Percentiles rank a stretch among this genome's conserved stretches.
These are phyloP conservation scores for Ailurus styani DNA, from an alignment of 2,113 vertebrate genomes.

Conservation along the genomic window DNA sequence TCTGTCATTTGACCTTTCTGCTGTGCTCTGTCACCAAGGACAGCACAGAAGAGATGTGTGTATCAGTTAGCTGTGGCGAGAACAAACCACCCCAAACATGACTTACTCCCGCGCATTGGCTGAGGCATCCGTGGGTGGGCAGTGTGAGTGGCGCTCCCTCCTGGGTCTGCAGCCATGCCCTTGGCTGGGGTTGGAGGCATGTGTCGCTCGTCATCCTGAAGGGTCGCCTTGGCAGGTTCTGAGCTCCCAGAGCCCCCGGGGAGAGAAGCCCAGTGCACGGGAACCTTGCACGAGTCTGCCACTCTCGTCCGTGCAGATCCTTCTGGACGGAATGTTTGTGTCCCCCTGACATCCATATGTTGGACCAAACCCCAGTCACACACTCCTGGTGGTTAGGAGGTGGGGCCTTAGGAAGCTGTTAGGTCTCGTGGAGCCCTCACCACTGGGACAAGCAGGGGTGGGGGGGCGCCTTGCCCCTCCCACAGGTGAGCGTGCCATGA, in stretches of 20 bases:
- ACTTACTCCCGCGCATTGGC: accelerated
- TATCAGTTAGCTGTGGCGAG: not conserved
- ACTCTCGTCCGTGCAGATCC: no score
- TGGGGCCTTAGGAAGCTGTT: not conserved
- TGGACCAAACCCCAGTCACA: not conserved
- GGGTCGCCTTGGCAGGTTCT: not conserved
- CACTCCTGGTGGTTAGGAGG: not conserved
- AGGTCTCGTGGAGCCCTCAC: not conserved
- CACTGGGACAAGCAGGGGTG: no score
- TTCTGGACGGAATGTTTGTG: not conserved
- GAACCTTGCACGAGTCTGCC: not conserved
- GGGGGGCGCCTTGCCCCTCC: no score
- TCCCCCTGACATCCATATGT: not conserved
- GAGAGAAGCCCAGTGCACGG: not conserved
- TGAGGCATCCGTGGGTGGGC: not conserved
- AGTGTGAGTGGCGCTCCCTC: not conserved
- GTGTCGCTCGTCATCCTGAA: not conserved
- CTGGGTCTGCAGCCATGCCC: accelerated
- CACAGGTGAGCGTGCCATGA: no score
- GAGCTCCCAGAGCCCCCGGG: not conserved
- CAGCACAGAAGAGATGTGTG: not conserved
- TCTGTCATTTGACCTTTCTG: not conserved
- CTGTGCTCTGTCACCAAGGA: not conserved
- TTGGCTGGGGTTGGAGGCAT: not conserved
- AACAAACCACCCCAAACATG: not conserved